A percentile compares a stretch with the other conserved stretches of the same genome.
These are phyloP conservation scores for Pseudocheirus occidentalis DNA, from an alignment of 2,797 vertebrate genomes.

Conservation along the genomic window DNA sequence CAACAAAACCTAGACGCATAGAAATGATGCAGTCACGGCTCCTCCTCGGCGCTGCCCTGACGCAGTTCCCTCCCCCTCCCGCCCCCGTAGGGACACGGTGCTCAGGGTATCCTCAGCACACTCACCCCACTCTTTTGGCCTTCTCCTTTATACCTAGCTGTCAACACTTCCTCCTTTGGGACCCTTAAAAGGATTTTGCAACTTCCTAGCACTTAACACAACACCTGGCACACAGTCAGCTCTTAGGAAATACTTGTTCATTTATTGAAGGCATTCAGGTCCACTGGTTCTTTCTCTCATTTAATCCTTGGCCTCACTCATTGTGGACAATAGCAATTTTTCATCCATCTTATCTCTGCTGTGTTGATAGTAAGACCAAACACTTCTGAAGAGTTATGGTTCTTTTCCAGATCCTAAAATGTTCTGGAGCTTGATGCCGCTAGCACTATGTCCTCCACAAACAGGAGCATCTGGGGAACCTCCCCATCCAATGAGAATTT, in stretches of 20 bases:
- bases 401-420: not conserved
- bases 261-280: not conserved
- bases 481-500: not conserved
- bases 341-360: not conserved
- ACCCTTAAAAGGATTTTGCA: not conserved
- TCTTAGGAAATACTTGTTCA: not conserved
- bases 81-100: not conserved
- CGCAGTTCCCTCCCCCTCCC: rapidly evolving
- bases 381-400: not conserved
- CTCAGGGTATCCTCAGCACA: too few species aligned
- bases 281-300: not conserved
- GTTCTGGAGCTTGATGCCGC: not conserved
- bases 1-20: not conserved
- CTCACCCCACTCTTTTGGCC: too few species aligned
- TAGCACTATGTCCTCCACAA: not conserved
- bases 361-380: not conserved
- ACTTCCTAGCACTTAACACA: not conserved
- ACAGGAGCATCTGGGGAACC: not conserved
- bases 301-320: not conserved
- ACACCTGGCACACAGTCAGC: not conserved
- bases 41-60: too few species aligned
- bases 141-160: not conserved
- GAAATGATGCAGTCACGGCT: not conserved
- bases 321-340: not conserved
- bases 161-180: not conserved